A percentile compares a stretch with the other conserved stretches of the same genome.
Evolutionary conservation across 2,113 vertebrate genomes (phyloP).

Genomic region (Ibidorhyncha struthersii): DNA sequence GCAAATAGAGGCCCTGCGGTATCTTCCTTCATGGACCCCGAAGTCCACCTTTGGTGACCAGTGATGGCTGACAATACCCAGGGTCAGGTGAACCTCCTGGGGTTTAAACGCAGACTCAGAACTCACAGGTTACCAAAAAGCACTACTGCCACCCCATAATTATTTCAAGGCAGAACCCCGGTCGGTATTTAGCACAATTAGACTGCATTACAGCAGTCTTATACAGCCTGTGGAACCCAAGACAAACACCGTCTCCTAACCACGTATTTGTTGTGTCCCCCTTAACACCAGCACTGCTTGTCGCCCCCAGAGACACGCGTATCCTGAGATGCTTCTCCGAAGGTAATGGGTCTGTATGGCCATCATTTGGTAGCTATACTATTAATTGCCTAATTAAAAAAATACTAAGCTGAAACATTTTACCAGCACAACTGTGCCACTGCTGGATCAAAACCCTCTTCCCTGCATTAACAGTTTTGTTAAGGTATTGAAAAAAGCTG

Average conservation of each 20-base stretch:
- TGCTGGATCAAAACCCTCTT: background rate
- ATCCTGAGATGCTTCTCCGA: background rate
- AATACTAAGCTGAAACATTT: background rate
- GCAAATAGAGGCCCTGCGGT: background rate
- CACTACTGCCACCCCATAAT: background rate
- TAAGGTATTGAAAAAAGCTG: background rate
- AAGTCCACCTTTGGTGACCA: background rate
- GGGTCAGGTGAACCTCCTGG: background rate
- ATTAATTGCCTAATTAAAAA: background rate
- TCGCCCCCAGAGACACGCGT: accelerated
- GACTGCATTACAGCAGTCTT: background rate
- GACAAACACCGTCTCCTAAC: background rate
- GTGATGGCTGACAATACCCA: background rate
- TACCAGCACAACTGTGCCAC: background rate
- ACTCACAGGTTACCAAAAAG: background rate
- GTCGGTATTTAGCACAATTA: background rate
- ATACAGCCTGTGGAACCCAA: background rate
- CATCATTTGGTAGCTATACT: background rate
- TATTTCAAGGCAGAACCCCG: background rate
- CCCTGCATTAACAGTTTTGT: background rate
- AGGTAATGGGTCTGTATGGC: background rate
- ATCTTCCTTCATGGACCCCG: background rate
- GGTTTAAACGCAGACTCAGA: background rate
- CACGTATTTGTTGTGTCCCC: background rate
- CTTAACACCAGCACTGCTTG: background rate